Conservation (phyloP, 2,888 invertebrate genomes). For the Cerastis rubricosa region DNA sequence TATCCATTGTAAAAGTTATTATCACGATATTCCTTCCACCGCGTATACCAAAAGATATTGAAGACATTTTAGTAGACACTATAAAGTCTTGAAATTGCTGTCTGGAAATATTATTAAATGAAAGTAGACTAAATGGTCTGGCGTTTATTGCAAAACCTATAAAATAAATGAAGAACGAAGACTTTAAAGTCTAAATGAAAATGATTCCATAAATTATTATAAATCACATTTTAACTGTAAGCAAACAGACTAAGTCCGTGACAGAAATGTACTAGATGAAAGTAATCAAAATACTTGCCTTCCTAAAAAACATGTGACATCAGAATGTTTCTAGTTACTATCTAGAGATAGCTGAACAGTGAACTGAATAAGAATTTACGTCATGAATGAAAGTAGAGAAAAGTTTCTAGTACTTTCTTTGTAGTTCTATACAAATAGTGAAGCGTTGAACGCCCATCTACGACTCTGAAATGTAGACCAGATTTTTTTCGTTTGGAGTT, state of each 20-base stretch:
- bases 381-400: conserved; percentile 16
- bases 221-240: neutral
- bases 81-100: conserved; percentile 18
- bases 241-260: too few species aligned
- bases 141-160: conserved; percentile 22
- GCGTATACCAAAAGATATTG: neutral
- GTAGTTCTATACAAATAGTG: neutral
- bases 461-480: neutral
- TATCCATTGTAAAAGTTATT: neutral
- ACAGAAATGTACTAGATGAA: neutral
- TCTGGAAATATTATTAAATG: conserved; percentile 18
- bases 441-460: neutral
- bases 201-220: neutral
- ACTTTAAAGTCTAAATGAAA: neutral
- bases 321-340: neutral
- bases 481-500: neutral
- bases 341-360: conserved; percentile 2
- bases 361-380: conserved; percentile 15
- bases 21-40: neutral
- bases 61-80: conserved; percentile 2
- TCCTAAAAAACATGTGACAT: neutral
- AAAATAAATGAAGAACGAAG: neutral
- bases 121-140: conserved; percentile 12
- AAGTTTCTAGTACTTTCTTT: conserved; percentile 36
- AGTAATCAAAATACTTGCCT: neutral